phyloP scores from a whole-genome alignment of 2,888 invertebrate genomes.

The Orgyia antiqua region DNA sequence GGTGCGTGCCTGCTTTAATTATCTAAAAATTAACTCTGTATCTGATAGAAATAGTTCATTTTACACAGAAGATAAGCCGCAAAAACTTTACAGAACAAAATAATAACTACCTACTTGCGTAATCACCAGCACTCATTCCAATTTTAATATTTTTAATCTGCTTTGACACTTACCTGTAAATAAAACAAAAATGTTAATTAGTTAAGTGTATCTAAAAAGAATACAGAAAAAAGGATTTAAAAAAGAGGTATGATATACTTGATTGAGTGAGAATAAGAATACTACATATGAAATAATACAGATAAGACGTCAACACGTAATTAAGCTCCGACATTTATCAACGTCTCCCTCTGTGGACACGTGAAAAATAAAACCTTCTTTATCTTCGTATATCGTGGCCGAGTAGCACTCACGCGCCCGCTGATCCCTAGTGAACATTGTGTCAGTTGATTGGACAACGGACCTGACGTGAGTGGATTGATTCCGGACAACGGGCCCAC shows the following conservation, averaged over 20 bases:
- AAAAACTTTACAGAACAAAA: too few species aligned
- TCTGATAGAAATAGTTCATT: too few species aligned
- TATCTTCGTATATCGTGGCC: conserved; percentile 30
- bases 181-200: conserved; percentile 6
- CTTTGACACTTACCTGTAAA: conserved; percentile 27
- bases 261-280: too few species aligned
- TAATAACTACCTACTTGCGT: too few species aligned
- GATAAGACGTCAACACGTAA: conserved; percentile 28
- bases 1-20: too few species aligned
- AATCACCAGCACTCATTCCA: too few species aligned
- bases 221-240: too few species aligned
- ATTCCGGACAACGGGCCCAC: conserved; percentile 38
- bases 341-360: conserved; percentile 22
- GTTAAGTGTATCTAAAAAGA: background rate
- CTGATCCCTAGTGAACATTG: conserved; percentile 65
- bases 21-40: too few species aligned
- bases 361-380: conserved; percentile 34
- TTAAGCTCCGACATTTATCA: conserved; percentile 33
- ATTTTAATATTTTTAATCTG: too few species aligned
- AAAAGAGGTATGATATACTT: too few species aligned
- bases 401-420: conserved; percentile 27
- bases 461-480: conserved; percentile 70
- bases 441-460: conserved; percentile 73
- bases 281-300: conserved; percentile 18
- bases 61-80: too few species aligned